A percentile compares a stretch with the other conserved stretches of the same genome.
phyloP scores from a whole-genome alignment of 2,888 invertebrate genomes.

The Drosophila gaucha region DNA sequence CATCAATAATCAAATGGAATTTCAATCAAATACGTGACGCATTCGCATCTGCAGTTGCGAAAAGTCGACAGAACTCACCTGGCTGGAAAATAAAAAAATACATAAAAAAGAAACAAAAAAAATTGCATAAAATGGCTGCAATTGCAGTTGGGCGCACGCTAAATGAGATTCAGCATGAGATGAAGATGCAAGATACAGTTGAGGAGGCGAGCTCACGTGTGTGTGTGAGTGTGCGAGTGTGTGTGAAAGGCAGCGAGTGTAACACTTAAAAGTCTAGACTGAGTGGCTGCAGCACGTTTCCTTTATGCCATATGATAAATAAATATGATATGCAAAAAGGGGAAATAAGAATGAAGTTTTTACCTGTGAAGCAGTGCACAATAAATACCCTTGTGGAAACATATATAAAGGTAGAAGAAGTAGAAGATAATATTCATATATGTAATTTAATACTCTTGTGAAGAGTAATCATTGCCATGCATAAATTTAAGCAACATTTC shows the following conservation, averaged over 20 bases:
- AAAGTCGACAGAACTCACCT: conserved; percentile 16
- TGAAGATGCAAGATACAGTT: conserved; percentile 2
- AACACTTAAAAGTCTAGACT: conserved; percentile 68
- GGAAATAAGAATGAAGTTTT: neutral
- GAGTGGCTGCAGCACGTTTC: conserved; percentile 34
- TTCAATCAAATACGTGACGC: conserved; percentile 71
- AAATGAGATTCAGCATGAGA: conserved; percentile 31
- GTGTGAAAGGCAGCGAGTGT: conserved; percentile 20
- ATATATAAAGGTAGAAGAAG: too few relatives aligned
- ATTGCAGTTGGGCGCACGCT: conserved; percentile 17
- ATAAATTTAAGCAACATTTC: too few relatives aligned
- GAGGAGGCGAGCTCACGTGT: neutral
- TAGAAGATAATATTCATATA: neutral
- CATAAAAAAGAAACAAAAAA: conserved; percentile 3
- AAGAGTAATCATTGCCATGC: too few relatives aligned
- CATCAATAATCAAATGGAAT: conserved; percentile 65
- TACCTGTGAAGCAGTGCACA: neutral
- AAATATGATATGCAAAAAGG: conserved; percentile 12
- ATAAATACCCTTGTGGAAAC: neutral
- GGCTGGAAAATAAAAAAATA: neutral
- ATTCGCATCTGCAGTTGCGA: conserved; percentile 16
- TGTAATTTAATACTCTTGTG: neutral
- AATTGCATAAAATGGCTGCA: conserved; percentile 34
- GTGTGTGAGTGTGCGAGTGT: conserved; percentile 3
- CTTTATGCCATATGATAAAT: conserved; percentile 30